Evolutionary conservation across 2,888 invertebrate genomes (phyloP).

Genomic region (Drosophila gaucha): DNA sequence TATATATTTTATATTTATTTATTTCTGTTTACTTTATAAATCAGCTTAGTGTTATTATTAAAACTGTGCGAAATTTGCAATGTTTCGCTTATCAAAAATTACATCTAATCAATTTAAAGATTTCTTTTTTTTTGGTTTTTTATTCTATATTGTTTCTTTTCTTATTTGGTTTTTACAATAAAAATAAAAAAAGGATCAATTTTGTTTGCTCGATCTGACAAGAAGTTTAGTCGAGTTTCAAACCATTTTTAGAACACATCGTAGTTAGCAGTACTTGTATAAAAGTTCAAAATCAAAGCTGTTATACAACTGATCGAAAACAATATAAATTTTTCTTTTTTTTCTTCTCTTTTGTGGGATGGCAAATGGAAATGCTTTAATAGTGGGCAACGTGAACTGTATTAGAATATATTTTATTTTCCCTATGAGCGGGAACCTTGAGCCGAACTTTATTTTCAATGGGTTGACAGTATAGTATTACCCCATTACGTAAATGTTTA

Average conservation of each 20-base stretch:
- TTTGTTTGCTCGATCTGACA: slow-evolving; percentile 55
- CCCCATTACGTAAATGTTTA: slow-evolving; percentile 18
- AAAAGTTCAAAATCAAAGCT: slow-evolving; percentile 31
- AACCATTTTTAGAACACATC: slow-evolving; percentile 71
- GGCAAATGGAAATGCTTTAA: slow-evolving; percentile 39
- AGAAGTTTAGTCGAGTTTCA: slow-evolving; percentile 60
- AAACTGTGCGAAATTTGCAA: slow-evolving; percentile 60
- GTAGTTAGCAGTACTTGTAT: slow-evolving; percentile 66
- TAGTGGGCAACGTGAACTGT: slow-evolving; percentile 17
- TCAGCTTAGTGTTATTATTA: slow-evolving; percentile 61
- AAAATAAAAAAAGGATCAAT: slow-evolving; percentile 45
- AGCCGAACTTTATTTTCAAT: not conserved
- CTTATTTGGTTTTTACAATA: slow-evolving; percentile 36
- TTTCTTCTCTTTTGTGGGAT: slow-evolving; percentile 5
- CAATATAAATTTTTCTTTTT: slow-evolving; percentile 12
- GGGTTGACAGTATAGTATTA: slow-evolving; percentile 13
- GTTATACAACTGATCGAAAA: slow-evolving; percentile 31
- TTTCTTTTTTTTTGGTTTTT: slow-evolving; percentile 8
- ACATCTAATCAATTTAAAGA: slow-evolving; percentile 45
- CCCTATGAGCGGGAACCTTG: not conserved
- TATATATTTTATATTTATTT: slow-evolving; percentile 36
- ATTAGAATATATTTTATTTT: slow-evolving; percentile 3
- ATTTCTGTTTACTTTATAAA: slow-evolving; percentile 39
- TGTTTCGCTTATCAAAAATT: slow-evolving; percentile 67
- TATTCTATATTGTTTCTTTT: not conserved